phyloP scores from a whole-genome alignment of 2,888 invertebrate species.

The Trachelus stipa region DNA sequence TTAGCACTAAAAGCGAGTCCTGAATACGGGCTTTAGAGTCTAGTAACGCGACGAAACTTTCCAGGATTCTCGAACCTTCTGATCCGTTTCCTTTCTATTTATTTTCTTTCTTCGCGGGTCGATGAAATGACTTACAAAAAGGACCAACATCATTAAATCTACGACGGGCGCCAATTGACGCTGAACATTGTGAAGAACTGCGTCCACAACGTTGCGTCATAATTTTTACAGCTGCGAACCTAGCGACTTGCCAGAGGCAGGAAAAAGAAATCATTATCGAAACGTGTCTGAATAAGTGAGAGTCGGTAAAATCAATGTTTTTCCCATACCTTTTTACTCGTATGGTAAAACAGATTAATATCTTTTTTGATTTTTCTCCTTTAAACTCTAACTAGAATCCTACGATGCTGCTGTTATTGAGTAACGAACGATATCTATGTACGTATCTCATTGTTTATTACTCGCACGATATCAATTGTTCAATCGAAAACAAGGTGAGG shows the following conservation, averaged over 20 bases:
- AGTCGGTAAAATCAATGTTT: background rate
- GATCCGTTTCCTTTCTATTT: background rate
- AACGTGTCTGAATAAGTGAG: background rate
- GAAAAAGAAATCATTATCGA: background rate
- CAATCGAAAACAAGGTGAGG: background rate
- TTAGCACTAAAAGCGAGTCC: too few relatives aligned
- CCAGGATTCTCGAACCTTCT: background rate
- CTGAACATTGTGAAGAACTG: background rate
- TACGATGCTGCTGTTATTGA: background rate
- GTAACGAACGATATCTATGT: background rate
- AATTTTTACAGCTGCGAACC: background rate
- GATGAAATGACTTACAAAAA: background rate
- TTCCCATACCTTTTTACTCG: background rate
- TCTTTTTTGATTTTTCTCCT: background rate
- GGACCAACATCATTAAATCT: background rate
- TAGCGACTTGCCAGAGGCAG: background rate
- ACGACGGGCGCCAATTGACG: background rate
- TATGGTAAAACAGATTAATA: too few relatives aligned
- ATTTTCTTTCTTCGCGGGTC: background rate
- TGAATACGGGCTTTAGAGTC: background rate
- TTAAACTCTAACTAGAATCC: background rate
- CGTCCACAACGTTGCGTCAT: background rate
- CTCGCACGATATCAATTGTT: background rate
- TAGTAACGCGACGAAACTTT: background rate
- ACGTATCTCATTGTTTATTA: background rate